These are phyloP conservation scores for Aphrophora alni DNA, from an alignment of 2,888 invertebrate genomes.

Conservation along the genomic window DNA sequence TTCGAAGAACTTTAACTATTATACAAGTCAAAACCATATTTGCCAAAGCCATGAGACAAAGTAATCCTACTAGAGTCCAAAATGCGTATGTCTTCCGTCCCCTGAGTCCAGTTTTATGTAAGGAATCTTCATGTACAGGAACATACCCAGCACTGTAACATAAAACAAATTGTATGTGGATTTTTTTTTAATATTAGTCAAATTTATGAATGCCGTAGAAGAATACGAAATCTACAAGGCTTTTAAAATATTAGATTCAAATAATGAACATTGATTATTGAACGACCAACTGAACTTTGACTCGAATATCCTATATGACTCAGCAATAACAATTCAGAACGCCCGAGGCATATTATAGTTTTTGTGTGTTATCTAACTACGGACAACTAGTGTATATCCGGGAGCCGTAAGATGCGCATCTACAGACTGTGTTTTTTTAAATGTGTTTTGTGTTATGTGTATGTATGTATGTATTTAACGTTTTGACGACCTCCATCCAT, in stretches of 20 bases:
- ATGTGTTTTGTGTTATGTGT: background rate
- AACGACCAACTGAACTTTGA: too few relatives aligned
- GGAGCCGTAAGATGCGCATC: too few relatives aligned
- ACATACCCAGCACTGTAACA: constrained; percentile 49
- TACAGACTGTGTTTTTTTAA: too few relatives aligned
- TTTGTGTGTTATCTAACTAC: too few relatives aligned
- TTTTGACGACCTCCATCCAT: too few relatives aligned
- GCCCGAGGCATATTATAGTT: too few relatives aligned
- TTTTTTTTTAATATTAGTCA: constrained; percentile 9
- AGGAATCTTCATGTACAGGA: constrained; percentile 47
- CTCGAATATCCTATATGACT: too few relatives aligned
- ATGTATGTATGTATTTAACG: background rate
- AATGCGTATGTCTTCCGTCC: constrained; percentile 58
- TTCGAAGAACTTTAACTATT: constrained; percentile 78
- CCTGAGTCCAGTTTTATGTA: constrained; percentile 41
- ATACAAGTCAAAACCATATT: constrained; percentile 82
- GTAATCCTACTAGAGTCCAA: constrained; percentile 76
- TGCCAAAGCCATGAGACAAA: constrained; percentile 74
- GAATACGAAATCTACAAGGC: too few relatives aligned
- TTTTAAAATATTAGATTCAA: too few relatives aligned
- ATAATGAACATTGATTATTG: background rate
- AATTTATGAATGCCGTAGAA: too few relatives aligned
- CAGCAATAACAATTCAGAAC: too few relatives aligned
- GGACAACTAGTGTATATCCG: too few relatives aligned
- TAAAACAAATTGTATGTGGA: constrained; percentile 1